phyloP scores from a whole-genome alignment of 2,797 vertebrate genomes.

The Sebastes umbrosus region DNA sequence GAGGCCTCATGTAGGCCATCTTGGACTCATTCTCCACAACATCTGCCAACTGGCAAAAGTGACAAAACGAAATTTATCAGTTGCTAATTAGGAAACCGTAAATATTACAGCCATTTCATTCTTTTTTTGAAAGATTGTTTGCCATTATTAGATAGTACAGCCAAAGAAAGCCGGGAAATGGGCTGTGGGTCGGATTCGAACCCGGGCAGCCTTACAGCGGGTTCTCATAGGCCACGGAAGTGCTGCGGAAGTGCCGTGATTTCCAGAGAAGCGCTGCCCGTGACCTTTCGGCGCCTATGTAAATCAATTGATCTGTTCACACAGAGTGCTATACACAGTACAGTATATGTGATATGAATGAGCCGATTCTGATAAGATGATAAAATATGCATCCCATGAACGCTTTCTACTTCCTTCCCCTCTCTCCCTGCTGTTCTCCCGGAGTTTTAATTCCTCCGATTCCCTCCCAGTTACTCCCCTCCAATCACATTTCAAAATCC shows the following conservation, averaged over 20 bases:
- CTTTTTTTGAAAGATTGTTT: too few relatives aligned
- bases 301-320: too few relatives aligned
- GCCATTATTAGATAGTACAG: too few relatives aligned
- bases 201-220: too few relatives aligned
- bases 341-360: not conserved
- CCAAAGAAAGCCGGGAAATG: too few relatives aligned
- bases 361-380: not conserved
- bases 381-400: not conserved
- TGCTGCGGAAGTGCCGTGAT: too few relatives aligned
- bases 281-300: too few relatives aligned
- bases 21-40: constrained; percentile 93
- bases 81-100: not conserved
- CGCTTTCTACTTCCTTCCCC: not conserved
- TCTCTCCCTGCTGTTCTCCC: not conserved
- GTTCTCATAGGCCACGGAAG: too few relatives aligned
- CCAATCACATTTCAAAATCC: too few relatives aligned
- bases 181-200: too few relatives aligned
- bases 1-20: constrained; percentile 92
- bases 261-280: too few relatives aligned
- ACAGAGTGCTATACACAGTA: too few relatives aligned
- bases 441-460: not conserved
- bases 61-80: not conserved
- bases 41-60: constrained; percentile 86
- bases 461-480: not conserved
- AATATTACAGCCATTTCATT: not conserved